Percentiles rank a stretch among this genome's conserved stretches.
Evolutionary conservation across 2,797 vertebrate genomes (phyloP).

Genomic region (Poecile montanus): DNA sequence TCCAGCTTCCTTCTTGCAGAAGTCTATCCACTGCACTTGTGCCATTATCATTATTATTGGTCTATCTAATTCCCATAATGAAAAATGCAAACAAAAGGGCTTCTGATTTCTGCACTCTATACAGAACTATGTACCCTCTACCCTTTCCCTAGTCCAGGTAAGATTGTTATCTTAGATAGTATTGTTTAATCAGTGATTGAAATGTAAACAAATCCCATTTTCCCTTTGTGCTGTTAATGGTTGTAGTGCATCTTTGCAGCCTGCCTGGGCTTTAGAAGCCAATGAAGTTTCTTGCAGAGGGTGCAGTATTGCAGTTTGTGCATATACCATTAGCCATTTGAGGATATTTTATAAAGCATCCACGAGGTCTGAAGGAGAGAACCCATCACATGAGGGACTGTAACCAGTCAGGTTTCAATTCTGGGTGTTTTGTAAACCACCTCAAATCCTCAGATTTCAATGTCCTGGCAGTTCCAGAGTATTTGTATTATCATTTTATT

Average conservation of each 20-base stretch:
- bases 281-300: background rate
- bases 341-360: background rate
- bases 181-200: background rate
- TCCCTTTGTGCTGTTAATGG: background rate
- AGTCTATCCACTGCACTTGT: background rate
- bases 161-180: background rate
- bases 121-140: background rate
- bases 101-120: background rate
- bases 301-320: background rate
- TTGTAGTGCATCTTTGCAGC: background rate
- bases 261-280: background rate
- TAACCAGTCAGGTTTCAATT: background rate
- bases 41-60: background rate
- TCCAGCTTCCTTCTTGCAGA: background rate
- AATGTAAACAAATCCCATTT: background rate
- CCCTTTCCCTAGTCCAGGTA: background rate
- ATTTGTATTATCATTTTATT: background rate
- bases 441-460: background rate
- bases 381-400: background rate
- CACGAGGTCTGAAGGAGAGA: background rate
- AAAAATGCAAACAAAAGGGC: background rate
- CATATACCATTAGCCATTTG: background rate
- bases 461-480: background rate
- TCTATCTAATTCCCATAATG: background rate
- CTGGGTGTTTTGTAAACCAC: background rate